A percentile compares a stretch with the other conserved stretches of the same genome.
phyloP scores from a whole-genome alignment of 2,888 invertebrate species.

The Nomada ruficornis region DNA sequence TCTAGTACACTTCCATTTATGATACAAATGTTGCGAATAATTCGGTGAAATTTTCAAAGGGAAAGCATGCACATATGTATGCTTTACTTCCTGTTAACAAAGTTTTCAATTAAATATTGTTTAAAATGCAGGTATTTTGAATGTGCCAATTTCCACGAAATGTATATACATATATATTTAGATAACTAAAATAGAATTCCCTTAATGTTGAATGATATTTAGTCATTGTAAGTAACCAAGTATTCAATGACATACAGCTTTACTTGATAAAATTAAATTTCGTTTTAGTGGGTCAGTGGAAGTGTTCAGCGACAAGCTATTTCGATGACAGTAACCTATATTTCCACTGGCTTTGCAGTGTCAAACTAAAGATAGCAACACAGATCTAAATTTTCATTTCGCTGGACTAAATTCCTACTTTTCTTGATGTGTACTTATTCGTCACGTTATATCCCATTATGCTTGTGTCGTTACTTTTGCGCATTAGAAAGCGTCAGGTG shows the following conservation, averaged over 20 bases:
- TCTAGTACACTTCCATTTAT: slow-evolving; percentile 46
- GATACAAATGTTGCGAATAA: slow-evolving; percentile 25
- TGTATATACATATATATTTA: background rate
- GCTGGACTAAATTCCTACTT: slow-evolving; percentile 67
- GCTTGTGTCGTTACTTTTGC: slow-evolving; percentile 19
- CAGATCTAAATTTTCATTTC: slow-evolving; percentile 73
- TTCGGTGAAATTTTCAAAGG: slow-evolving; percentile 17
- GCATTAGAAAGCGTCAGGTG: slow-evolving; percentile 20
- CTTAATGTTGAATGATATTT: slow-evolving; percentile 10
- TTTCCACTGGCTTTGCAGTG: slow-evolving; percentile 72
- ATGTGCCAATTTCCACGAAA: background rate
- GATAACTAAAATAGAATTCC: background rate
- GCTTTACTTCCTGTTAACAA: background rate
- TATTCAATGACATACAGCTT: slow-evolving; percentile 32
- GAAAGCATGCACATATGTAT: slow-evolving; percentile 18
- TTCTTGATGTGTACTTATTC: slow-evolving; percentile 52
- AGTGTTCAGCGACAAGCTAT: slow-evolving; percentile 73
- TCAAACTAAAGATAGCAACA: slow-evolving; percentile 72
- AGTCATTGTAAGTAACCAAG: slow-evolving; percentile 15
- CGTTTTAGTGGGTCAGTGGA: slow-evolving; percentile 66
- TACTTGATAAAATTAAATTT: slow-evolving; percentile 63
- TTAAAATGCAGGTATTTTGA: background rate
- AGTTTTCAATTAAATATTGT: background rate
- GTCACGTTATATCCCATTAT: slow-evolving; percentile 4
- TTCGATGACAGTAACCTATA: slow-evolving; percentile 77